phyloP scores from a whole-genome alignment of 2,888 invertebrate genomes.

The Tenthredo livida region DNA sequence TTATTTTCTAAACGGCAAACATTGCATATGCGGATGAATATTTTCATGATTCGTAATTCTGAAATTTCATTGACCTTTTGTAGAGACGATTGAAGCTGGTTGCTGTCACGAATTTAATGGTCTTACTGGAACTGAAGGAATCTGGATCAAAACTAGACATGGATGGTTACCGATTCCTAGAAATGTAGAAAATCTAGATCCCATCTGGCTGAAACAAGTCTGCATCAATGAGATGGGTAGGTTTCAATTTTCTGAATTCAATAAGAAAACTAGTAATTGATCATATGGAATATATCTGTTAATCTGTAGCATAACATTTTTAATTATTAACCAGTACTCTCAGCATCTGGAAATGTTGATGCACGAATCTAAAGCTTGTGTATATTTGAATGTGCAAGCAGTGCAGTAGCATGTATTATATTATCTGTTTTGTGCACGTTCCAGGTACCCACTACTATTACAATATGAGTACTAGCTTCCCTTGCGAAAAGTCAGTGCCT shows the following conservation, averaged over 20 bases:
- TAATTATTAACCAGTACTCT: neutral
- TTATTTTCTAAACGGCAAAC: neutral
- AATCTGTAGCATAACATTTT: neutral
- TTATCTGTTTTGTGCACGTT: neutral
- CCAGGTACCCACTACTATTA: conserved; percentile 63
- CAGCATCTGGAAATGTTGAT: neutral
- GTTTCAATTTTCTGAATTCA: neutral
- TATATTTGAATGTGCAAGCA: neutral
- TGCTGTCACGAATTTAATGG: neutral
- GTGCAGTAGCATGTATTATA: neutral
- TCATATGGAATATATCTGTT: neutral
- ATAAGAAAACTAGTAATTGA: neutral
- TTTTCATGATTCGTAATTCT: neutral
- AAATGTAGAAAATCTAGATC: neutral
- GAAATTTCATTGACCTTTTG: neutral
- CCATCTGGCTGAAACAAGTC: neutral
- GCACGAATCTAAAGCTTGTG: neutral
- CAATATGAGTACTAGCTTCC: conserved; percentile 57
- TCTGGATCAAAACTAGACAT: conserved; percentile 31
- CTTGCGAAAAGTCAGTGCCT: conserved; percentile 58
- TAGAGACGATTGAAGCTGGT: conserved; percentile 21
- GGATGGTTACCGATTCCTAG: conserved; percentile 12
- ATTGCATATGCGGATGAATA: neutral
- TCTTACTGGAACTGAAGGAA: conserved; percentile 15
- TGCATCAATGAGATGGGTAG: conserved; percentile 38